Percentiles rank a stretch among this genome's conserved stretches.
These are phyloP conservation scores for Alfaro cultratus DNA, from an alignment of 2,797 vertebrate species.

Conservation along the genomic window DNA sequence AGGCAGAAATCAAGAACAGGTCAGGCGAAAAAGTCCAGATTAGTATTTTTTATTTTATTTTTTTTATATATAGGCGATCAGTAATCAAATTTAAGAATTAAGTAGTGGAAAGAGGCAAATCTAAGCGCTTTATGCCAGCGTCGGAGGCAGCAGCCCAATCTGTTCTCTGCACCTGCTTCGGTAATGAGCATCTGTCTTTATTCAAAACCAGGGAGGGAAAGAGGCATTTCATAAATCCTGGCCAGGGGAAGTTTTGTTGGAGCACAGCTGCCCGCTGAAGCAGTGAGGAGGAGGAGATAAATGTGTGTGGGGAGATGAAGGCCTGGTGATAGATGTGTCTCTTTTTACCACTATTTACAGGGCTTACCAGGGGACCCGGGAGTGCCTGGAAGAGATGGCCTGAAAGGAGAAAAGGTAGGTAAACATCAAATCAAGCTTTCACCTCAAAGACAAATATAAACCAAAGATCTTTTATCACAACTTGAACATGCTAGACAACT, in stretches of 20 bases:
- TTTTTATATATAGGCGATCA: conserved; percentile 72
- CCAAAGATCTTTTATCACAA: conserved; percentile 67
- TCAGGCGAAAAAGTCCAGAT: conserved; percentile 47
- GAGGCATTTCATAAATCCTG: conserved; percentile 80
- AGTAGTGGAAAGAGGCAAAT: conserved; percentile 80
- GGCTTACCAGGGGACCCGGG: conserved; percentile 88
- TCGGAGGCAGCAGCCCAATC: conserved; percentile 79
- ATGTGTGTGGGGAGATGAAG: conserved; percentile 73
- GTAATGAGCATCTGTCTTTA: conserved; percentile 85
- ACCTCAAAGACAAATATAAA: conserved; percentile 59
- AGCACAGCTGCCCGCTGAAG: conserved; percentile 70
- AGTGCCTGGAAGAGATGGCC: conserved; percentile 85
- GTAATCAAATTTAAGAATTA: conserved; percentile 84
- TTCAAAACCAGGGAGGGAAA: conserved; percentile 77
- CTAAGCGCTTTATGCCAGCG: conserved; percentile 73
- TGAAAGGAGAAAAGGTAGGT: conserved; percentile 94
- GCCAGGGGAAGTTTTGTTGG: conserved; percentile 75
- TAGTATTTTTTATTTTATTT: conserved; percentile 48
- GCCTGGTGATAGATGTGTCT: conserved; percentile 76
- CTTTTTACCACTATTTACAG: conserved; percentile 82
- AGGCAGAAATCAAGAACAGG: conserved; percentile 50
- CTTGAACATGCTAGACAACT: conserved; percentile 56
- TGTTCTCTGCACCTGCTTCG: conserved; percentile 81
- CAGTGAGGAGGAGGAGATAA: conserved; percentile 73
- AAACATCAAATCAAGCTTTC: conserved; percentile 71